Evolutionary conservation across 2,888 invertebrate species (phyloP).

Genomic region (Chironomus riparius): DNA sequence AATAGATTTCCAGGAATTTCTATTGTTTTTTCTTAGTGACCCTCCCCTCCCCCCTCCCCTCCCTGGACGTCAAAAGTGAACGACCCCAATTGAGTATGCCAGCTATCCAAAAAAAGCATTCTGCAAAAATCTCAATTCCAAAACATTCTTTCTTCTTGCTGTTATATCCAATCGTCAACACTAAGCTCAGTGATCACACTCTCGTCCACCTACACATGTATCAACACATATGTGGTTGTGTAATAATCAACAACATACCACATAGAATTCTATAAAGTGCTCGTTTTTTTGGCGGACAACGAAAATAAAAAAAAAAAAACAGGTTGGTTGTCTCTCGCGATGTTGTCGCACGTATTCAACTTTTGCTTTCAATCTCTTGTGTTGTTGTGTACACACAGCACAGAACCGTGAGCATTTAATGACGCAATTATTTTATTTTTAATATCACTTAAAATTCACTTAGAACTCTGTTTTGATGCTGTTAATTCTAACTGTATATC

Average conservation of each 20-base stretch:
- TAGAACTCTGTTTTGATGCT: neutral
- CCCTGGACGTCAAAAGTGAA: no score
- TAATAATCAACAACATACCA: no score
- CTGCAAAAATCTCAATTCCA: no score
- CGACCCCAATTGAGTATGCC: no score
- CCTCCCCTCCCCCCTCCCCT: no score
- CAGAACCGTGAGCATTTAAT: neutral
- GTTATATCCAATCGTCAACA: neutral
- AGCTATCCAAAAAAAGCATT: no score
- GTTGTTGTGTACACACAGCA: neutral
- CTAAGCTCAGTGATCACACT: neutral
- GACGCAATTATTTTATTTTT: slow-evolving; percentile 15
- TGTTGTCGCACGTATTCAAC: neutral
- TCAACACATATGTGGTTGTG: neutral
- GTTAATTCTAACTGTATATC: neutral
- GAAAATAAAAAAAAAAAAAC: neutral
- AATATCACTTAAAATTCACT: neutral
- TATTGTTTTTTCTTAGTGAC: no score
- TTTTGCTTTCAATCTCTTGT: slow-evolving; percentile 12
- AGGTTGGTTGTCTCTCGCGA: neutral
- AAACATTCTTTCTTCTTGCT: no score
- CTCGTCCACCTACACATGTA: neutral
- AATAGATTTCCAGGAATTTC: no score
- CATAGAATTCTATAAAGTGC: neutral
- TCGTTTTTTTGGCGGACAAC: neutral